Conservation (phyloP, 1,140 invertebrate genomes). For the Neodiprion lecontei region DNA sequence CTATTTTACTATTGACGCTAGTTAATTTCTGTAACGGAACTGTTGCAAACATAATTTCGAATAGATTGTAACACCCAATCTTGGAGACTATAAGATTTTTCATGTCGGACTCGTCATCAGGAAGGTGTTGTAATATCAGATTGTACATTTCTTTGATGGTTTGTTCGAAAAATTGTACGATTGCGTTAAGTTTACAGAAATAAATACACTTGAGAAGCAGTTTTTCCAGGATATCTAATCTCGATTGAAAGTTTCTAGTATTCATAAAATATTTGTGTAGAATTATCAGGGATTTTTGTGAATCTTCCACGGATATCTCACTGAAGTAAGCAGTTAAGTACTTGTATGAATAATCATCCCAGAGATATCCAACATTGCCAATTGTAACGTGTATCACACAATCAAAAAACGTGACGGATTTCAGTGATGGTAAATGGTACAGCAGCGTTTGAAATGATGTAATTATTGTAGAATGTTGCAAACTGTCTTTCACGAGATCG, state of each 20-base stretch:
- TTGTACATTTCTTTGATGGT: conserved; percentile 39
- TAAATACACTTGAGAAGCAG: conserved; percentile 47
- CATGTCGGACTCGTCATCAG: conserved; percentile 25
- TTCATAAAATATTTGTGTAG: conserved; percentile 43
- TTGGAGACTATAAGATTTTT: conserved; percentile 46
- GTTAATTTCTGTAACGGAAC: conserved; percentile 28
- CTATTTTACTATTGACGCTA: conserved; percentile 24
- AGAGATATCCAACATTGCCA: conserved; percentile 41
- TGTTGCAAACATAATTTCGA: conserved; percentile 48
- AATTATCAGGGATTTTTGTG: conserved; percentile 38
- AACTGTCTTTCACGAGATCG: conserved; percentile 15
- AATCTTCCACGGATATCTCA: conserved; percentile 30
- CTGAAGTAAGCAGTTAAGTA: conserved; percentile 42
- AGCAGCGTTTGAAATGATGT: conserved; percentile 48
- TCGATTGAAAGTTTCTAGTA: conserved; percentile 14
- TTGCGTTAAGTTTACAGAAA: conserved; percentile 26
- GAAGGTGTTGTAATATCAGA: conserved; percentile 16
- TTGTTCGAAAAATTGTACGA: conserved; percentile 46
- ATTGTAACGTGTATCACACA: conserved; percentile 40
- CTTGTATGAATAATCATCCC: conserved; percentile 36
- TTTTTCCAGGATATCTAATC: conserved; percentile 42
- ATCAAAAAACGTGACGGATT: conserved; percentile 44
- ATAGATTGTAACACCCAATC: conserved; percentile 49
- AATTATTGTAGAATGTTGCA: conserved; percentile 32
- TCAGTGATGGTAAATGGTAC: conserved; percentile 43